A percentile compares a stretch with the other conserved stretches of the same genome.
phyloP scores from a whole-genome alignment of 2,888 invertebrate genomes.

The Kryphioiulus occultus region DNA sequence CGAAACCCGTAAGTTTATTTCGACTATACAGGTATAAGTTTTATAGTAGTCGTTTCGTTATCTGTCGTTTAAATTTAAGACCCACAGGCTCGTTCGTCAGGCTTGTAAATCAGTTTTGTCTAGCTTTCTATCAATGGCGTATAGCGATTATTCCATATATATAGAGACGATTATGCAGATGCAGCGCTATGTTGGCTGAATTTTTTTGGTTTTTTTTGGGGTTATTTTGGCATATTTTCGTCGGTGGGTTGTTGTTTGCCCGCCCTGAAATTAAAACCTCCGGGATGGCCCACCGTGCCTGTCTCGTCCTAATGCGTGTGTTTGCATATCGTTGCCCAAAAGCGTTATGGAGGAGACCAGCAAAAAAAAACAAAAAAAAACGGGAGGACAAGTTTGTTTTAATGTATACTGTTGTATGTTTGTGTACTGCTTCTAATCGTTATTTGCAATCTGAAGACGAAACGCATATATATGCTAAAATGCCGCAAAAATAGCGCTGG shows the following conservation, averaged over 20 bases:
- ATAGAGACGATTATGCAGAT: neutral
- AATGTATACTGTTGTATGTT: neutral
- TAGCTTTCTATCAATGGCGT: too few relatives aligned
- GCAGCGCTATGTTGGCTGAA: neutral
- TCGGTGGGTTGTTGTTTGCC: slow-evolving; percentile 19
- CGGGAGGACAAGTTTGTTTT: slow-evolving; percentile 11
- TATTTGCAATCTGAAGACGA: neutral
- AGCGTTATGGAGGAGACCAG: neutral
- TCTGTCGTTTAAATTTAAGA: neutral
- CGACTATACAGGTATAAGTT: too few relatives aligned
- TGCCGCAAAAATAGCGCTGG: neutral
- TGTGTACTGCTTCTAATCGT: neutral
- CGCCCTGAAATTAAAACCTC: slow-evolving; percentile 31
- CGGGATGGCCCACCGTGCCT: neutral
- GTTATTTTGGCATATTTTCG: neutral
- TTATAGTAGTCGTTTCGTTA: neutral
- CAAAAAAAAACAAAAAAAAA: neutral
- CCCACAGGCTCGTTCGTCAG: neutral
- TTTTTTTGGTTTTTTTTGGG: neutral
- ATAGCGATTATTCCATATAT: too few relatives aligned
- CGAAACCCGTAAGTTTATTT: too few relatives aligned
- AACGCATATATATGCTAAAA: neutral
- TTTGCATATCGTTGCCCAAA: slow-evolving; percentile 4
- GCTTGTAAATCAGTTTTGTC: neutral
- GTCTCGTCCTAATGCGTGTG: neutral